Evolutionary conservation across 2,888 invertebrate genomes (phyloP), one percentile per base, ranked within the genome.

Genomic region (Metallyticus violacea): DNA sequence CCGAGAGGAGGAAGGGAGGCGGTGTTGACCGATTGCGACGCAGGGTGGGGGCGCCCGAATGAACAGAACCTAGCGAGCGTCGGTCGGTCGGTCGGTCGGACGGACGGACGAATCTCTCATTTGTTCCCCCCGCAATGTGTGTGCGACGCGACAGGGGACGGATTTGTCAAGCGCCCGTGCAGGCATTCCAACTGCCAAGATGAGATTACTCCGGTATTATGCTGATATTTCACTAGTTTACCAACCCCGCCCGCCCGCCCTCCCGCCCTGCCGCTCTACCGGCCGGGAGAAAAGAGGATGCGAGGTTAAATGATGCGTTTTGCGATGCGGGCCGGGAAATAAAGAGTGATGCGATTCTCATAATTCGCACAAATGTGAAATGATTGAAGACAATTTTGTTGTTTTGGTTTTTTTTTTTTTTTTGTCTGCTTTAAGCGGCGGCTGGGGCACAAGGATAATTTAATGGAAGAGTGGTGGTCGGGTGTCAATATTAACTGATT

Each of bases 191-290:
- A 76, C 80, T 77, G 85, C 85, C 81, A 77, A 85, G 85, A 85
- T 81, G 81, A 80, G 85, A 85, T 85, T 85, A 80, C 80, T 62
- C 83, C 40, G 83, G 85, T 80, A 80, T 77, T 77, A 80, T 81
- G 85, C 85, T 85, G 85, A 85, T 85, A 85, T 85, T 85, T 85
- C 85, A 85, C 85, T 77, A 80, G 83, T 83, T 83, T 83, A 83
- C 83, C 83, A 29, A 83, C 62, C 82, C 26, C 62, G 82, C 40
- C 40, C 40, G n/a, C n/a, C n/a, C n/a, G n/a, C n/a, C n/a, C n/a
- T n/a, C n/a, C n/a, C n/a, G n/a, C 82, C 26, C 62, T 40, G 15
- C 40, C 40, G 40, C 40, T 62, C 40, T 15, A 62, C 40, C 40
- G 40, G 9, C 40, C 40, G 15, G 22, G 15, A 81, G 81, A 81